Conservation (phyloP, 2,113 vertebrate genomes). For the Lamprotornis superbus region DNA sequence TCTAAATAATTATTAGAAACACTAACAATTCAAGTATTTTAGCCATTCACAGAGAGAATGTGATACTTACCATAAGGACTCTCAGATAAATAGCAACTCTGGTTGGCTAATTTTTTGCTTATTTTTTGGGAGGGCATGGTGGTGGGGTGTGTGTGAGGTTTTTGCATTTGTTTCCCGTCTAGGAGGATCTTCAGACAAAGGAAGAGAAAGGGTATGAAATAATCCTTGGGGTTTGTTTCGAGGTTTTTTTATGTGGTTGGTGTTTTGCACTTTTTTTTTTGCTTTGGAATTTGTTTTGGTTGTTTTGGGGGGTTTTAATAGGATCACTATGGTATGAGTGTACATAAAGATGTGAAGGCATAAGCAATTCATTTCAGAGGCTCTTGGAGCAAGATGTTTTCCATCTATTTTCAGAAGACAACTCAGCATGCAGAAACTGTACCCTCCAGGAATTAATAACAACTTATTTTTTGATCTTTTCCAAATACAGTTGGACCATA, state of each 20-base stretch:
- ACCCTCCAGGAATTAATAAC: neutral
- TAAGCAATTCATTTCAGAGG: neutral
- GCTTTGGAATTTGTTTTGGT: neutral
- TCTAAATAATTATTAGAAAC: neutral
- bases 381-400: neutral
- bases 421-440: neutral
- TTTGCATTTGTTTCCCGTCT: neutral
- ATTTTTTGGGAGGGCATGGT: neutral
- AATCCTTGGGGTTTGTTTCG: neutral
- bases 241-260: neutral
- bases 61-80: neutral
- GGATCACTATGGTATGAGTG: neutral
- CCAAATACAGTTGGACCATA: conserved; percentile 35
- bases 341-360: neutral
- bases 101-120: neutral
- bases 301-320: neutral
- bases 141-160: neutral
- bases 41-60: neutral
- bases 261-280: neutral
- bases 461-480: neutral
- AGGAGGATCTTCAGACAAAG: neutral
- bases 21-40: neutral
- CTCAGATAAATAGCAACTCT: neutral
- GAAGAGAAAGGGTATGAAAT: neutral
- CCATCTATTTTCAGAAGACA: neutral